Evolutionary conservation across 2,888 invertebrate genomes (phyloP).

Genomic region (Hemithea aestivaria): DNA sequence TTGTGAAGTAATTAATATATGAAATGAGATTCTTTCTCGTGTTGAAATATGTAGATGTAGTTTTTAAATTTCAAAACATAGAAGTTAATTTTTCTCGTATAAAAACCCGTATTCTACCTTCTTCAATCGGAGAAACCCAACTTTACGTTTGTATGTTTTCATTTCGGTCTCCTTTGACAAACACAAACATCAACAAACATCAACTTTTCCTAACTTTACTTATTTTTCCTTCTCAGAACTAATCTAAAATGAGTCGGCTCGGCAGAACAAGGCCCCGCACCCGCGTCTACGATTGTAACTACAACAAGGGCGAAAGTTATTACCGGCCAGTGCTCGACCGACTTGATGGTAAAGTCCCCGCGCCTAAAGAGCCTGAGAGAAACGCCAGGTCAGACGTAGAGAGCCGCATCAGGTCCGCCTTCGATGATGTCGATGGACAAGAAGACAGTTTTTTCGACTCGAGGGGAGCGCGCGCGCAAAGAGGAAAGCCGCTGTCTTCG

Average conservation of each 20-base stretch:
- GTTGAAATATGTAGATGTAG: too few species aligned
- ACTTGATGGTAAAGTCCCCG: conserved; percentile 82
- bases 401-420: conserved; percentile 54
- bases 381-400: conserved; percentile 60
- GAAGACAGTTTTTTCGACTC: conserved; percentile 84
- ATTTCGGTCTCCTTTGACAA: too few species aligned
- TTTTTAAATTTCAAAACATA: too few species aligned
- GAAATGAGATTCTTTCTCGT: too few species aligned
- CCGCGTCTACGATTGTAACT: conserved; percentile 91
- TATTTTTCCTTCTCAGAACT: conserved; percentile 8
- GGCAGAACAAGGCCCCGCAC: conserved; percentile 86
- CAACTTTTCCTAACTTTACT: too few species aligned
- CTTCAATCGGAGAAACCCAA: too few species aligned
- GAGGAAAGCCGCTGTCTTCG: conserved; percentile 63
- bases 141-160: too few species aligned
- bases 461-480: conserved; percentile 76
- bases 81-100: too few species aligned
- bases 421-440: conserved; percentile 55
- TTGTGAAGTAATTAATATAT: too few species aligned
- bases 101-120: too few species aligned
- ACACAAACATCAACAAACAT: too few species aligned
- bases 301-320: conserved; percentile 90
- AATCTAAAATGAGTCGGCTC: conserved; percentile 59
- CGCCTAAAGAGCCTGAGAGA: conserved; percentile 55
- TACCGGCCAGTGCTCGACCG: conserved; percentile 88